Conservation (phyloP, 1,140 invertebrate species). For the Pseudoatta argentina region DNA sequence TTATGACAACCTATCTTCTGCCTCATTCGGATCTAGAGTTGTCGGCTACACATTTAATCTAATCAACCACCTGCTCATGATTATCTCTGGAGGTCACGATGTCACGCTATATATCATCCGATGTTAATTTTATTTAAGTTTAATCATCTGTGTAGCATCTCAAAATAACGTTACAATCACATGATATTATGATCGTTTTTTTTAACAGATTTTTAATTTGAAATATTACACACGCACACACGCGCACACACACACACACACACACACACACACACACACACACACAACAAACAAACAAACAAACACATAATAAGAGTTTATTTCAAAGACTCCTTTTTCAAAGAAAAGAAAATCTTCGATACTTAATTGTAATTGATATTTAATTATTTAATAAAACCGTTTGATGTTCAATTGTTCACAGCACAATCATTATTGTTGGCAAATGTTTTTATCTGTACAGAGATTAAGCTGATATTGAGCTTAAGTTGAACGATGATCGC, state of each 20-base stretch:
- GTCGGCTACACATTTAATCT: conserved; percentile 25
- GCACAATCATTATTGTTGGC: not conserved
- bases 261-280: too few relatives aligned
- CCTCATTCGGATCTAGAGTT: conserved; percentile 3
- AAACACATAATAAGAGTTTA: not conserved
- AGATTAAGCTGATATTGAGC: not conserved
- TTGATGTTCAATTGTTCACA: not conserved
- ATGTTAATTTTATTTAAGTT: conserved; percentile 35
- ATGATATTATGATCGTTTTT: not conserved
- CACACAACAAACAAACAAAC: too few relatives aligned
- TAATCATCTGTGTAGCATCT: not conserved
- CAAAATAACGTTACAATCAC: not conserved
- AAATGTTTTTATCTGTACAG: not conserved
- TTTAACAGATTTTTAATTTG: not conserved
- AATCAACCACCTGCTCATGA: conserved; percentile 40
- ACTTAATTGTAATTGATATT: not conserved
- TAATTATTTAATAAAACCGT: not conserved
- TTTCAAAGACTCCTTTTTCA: not conserved
- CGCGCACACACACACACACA: too few relatives aligned
- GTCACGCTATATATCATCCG: conserved; percentile 1
- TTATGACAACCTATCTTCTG: conserved; percentile 41
- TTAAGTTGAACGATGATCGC: not conserved
- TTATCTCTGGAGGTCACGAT: conserved; percentile 35
- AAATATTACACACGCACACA: too few relatives aligned
- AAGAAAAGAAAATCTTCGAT: not conserved